Evolutionary conservation across 2,888 invertebrate genomes (phyloP).

Genomic region (Cephus sareptanus): DNA sequence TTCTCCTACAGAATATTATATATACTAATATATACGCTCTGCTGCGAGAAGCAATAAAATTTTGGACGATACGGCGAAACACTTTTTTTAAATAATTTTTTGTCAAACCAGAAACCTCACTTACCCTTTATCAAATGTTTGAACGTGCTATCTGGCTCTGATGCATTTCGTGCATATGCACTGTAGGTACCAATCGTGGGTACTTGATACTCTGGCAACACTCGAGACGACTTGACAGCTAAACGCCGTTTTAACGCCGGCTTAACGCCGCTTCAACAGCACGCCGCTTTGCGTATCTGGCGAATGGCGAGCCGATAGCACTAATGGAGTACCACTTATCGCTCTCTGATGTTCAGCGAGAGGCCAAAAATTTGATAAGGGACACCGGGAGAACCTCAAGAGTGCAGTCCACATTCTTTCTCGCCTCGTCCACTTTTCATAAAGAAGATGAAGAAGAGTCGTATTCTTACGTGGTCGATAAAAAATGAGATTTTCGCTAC

Average conservation of each 20-base stretch:
- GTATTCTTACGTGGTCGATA: background rate
- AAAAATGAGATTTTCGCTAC: background rate
- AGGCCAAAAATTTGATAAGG: constrained; percentile 4
- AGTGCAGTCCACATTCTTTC: background rate
- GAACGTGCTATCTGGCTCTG: background rate
- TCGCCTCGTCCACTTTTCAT: background rate
- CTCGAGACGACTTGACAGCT: background rate
- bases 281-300: constrained; percentile 3
- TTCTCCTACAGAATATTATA: background rate
- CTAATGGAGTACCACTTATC: constrained; percentile 2
- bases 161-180: background rate
- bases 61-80: background rate
- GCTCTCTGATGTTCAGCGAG: constrained; percentile 5
- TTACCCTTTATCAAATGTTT: background rate
- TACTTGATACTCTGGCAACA: background rate
- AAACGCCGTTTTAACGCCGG: background rate
- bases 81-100: background rate
- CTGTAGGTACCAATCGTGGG: background rate
- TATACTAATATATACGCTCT: background rate
- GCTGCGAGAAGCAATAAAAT: background rate
- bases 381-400: background rate
- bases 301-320: constrained; percentile 7
- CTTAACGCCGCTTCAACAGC: background rate
- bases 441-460: background rate
- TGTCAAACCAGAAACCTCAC: background rate